A percentile compares a stretch with the other conserved stretches of the same genome.
phyloP scores from a whole-genome alignment of 1,140 invertebrate genomes.

The Megalonaias nervosa region DNA sequence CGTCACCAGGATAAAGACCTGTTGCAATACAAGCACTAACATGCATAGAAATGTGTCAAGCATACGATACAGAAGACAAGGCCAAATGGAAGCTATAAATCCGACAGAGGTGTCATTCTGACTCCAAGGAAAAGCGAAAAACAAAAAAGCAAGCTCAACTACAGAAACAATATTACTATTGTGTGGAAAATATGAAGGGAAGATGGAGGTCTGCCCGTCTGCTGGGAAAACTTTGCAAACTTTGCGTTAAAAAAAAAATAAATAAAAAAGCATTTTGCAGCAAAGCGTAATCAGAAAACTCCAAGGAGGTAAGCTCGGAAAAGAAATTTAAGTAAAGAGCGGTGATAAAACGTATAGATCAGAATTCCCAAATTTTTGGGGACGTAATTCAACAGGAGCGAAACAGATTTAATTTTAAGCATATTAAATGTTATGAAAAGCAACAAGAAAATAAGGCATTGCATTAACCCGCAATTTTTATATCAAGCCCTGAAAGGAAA shows the following conservation, averaged over 20 bases:
- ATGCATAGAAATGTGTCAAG: too few relatives aligned
- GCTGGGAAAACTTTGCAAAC: not conserved
- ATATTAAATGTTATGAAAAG: constrained; percentile 45
- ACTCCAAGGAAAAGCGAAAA: too few relatives aligned
- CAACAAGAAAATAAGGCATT: constrained; percentile 41
- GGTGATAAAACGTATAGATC: not conserved
- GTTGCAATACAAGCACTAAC: too few relatives aligned
- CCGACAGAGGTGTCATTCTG: too few relatives aligned
- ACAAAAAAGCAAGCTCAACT: too few relatives aligned
- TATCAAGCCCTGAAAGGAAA: constrained; percentile 4
- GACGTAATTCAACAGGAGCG: constrained; percentile 29
- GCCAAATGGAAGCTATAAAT: too few relatives aligned
- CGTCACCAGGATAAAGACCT: too few relatives aligned
- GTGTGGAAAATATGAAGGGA: too few relatives aligned
- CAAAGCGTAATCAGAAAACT: constrained; percentile 14
- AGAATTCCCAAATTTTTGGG: constrained; percentile 15
- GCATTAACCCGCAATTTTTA: not conserved
- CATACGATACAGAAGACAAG: too few relatives aligned
- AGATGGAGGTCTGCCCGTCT: not conserved
- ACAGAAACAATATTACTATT: too few relatives aligned
- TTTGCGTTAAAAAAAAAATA: too few relatives aligned
- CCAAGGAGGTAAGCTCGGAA: not conserved
- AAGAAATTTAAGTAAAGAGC: not conserved
- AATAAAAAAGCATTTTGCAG: not conserved
- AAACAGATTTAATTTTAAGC: constrained; percentile 53